phyloP scores from a whole-genome alignment of 1,140 invertebrate species.

The Drosophila pandora region DNA sequence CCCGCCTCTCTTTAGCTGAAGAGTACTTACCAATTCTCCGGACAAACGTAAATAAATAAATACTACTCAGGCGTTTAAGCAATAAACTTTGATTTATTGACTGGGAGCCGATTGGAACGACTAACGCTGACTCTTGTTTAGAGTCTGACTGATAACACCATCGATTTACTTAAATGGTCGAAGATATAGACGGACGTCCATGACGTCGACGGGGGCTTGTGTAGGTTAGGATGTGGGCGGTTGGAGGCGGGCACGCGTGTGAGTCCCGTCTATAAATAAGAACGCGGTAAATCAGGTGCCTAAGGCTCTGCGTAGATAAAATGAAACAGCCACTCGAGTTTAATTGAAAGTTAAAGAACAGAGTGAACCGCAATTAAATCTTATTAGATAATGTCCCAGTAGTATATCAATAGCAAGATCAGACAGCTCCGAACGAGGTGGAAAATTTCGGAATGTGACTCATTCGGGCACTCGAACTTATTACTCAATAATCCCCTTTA shows the following conservation, averaged over 20 bases:
- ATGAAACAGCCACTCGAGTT: constrained; percentile 54
- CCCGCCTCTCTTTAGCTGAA: constrained; percentile 18
- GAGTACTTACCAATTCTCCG: constrained; percentile 13
- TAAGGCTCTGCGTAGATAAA: constrained; percentile 56
- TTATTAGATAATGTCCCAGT: constrained; percentile 48
- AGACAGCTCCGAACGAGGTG: constrained; percentile 33
- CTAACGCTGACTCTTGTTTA: constrained; percentile 14
- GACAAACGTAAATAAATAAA: constrained; percentile 56
- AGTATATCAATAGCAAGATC: constrained; percentile 44
- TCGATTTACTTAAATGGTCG: constrained; percentile 14
- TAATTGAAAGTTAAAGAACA: constrained; percentile 67
- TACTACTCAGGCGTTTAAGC: constrained; percentile 52
- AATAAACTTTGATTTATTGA: constrained; percentile 73
- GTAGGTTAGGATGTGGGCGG: constrained; percentile 20
- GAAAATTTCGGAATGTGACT: constrained; percentile 69
- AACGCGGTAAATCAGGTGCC: constrained; percentile 18
- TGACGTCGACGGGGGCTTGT: constrained; percentile 29
- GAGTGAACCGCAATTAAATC: constrained; percentile 44
- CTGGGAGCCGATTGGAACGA: constrained; percentile 26
- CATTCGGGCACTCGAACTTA: constrained; percentile 19
- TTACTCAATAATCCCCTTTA: constrained; percentile 80
- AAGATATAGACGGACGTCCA: constrained; percentile 14
- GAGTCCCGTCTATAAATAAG: constrained; percentile 20
- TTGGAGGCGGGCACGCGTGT: constrained; percentile 26
- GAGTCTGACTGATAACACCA: constrained; percentile 48